phyloP scores from a whole-genome alignment of 2,888 invertebrate species.

The Rhogogaster chlorosoma region DNA sequence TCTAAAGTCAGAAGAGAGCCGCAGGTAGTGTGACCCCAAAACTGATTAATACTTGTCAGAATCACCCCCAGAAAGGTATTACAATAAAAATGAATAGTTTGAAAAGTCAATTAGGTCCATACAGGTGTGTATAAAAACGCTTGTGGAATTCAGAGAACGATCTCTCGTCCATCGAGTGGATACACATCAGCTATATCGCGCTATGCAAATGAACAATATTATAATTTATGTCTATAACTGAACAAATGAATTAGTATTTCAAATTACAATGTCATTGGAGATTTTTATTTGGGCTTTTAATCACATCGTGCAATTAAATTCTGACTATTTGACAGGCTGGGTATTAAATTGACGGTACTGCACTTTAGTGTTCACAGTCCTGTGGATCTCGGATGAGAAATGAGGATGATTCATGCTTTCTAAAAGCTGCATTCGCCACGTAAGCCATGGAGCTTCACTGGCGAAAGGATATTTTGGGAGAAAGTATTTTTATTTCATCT shows the following conservation, averaged over 20 bases:
- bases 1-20: too few species aligned
- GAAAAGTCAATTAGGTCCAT: neutral
- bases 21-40: neutral
- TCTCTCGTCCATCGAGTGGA: neutral
- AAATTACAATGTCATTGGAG: neutral
- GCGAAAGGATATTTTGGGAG: neutral
- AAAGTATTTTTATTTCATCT: neutral
- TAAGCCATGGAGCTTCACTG: neutral
- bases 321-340: neutral
- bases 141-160: neutral
- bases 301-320: conserved; percentile 55
- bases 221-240: neutral
- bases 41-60: neutral
- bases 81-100: neutral
- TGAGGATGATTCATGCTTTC: neutral
- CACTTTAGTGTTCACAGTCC: neutral
- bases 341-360: neutral
- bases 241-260: conserved; percentile 24
- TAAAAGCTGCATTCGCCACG: neutral
- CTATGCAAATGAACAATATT: neutral
- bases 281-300: conserved; percentile 19
- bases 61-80: neutral
- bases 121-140: neutral
- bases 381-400: neutral
- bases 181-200: too few species aligned